Evolutionary conservation across 2,113 vertebrate species (phyloP).

Genomic region (Lutjanus erythropterus): DNA sequence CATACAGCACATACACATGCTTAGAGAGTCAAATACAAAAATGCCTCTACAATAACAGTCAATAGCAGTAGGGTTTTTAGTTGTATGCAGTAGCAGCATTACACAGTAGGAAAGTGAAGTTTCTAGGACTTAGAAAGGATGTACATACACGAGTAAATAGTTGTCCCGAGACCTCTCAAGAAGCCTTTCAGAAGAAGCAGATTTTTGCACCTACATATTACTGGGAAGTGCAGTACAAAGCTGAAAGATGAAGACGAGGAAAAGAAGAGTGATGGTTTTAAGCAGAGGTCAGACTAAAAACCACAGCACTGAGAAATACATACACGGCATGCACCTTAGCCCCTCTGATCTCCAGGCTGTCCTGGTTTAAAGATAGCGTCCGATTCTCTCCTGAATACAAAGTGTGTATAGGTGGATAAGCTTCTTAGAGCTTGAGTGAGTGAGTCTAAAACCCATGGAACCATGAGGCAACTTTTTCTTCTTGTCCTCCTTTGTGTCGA

Average conservation of each 20-base stretch:
- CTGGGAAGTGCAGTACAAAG: constrained; percentile 4
- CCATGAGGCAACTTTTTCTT: constrained; percentile 11
- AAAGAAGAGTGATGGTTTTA: constrained; percentile 28
- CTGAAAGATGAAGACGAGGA: constrained; percentile 12
- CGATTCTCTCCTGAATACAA: constrained; percentile 24
- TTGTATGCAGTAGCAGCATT: constrained; percentile 58
- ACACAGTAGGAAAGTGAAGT: constrained; percentile 52
- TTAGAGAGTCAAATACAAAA: constrained; percentile 38
- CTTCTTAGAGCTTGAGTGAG: constrained; percentile 17
- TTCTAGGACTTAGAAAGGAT: constrained; percentile 67
- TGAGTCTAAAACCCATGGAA: constrained; percentile 13
- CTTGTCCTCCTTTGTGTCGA: constrained; percentile 22
- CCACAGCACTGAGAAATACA: constrained; percentile 53
- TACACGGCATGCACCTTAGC: constrained; percentile 58
- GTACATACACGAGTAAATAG: constrained; percentile 57
- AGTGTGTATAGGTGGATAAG: constrained; percentile 24
- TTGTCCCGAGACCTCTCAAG: constrained; percentile 64
- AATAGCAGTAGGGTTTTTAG: constrained; percentile 59
- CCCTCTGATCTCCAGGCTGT: constrained; percentile 28
- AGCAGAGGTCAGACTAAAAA: constrained; percentile 35
- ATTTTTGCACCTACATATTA: constrained; percentile 18
- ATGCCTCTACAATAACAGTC: constrained; percentile 27
- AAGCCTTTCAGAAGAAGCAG: constrained; percentile 52
- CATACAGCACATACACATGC: constrained; percentile 26
- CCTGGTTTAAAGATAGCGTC: constrained; percentile 17